Evolutionary conservation across 2,888 invertebrate genomes (phyloP).

Genomic region (Nomada ruficornis): DNA sequence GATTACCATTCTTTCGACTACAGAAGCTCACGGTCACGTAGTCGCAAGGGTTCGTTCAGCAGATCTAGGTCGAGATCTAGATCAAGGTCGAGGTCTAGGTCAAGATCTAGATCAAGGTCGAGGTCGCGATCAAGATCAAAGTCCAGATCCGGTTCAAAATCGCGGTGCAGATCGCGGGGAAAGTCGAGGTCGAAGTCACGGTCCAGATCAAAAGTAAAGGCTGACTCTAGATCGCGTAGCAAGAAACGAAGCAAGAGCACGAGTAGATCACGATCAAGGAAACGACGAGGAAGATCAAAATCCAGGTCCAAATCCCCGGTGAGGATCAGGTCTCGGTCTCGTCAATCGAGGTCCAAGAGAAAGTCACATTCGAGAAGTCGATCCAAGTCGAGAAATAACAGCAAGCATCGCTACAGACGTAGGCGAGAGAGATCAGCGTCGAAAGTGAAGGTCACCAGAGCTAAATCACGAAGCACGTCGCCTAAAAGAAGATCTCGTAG

Average conservation of each 20-base stretch:
- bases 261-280: slow-evolving; percentile 62
- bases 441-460: slow-evolving; percentile 76
- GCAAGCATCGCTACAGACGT: slow-evolving; percentile 65
- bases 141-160: slow-evolving; percentile 70
- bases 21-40: slow-evolving; percentile 75
- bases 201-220: slow-evolving; percentile 68
- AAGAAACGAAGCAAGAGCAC: slow-evolving; percentile 64
- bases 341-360: slow-evolving; percentile 74
- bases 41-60: slow-evolving; percentile 64
- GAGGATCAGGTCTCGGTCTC: slow-evolving; percentile 47
- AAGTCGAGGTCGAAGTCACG: slow-evolving; percentile 67
- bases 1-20: slow-evolving; percentile 85
- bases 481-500: slow-evolving; percentile 83
- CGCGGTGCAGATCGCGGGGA: slow-evolving; percentile 65
- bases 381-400: slow-evolving; percentile 72
- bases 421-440: slow-evolving; percentile 72
- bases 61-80: slow-evolving; percentile 69
- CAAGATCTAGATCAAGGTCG: slow-evolving; percentile 57
- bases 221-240: slow-evolving; percentile 67
- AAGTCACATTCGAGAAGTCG: slow-evolving; percentile 68
- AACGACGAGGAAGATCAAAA: slow-evolving; percentile 67
- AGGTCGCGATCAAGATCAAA: slow-evolving; percentile 67
- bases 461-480: slow-evolving; percentile 73
- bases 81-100: slow-evolving; percentile 60
- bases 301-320: slow-evolving; percentile 51